Conservation (phyloP, 2,113 vertebrate species). For the Cyanoliseus patagonus region DNA sequence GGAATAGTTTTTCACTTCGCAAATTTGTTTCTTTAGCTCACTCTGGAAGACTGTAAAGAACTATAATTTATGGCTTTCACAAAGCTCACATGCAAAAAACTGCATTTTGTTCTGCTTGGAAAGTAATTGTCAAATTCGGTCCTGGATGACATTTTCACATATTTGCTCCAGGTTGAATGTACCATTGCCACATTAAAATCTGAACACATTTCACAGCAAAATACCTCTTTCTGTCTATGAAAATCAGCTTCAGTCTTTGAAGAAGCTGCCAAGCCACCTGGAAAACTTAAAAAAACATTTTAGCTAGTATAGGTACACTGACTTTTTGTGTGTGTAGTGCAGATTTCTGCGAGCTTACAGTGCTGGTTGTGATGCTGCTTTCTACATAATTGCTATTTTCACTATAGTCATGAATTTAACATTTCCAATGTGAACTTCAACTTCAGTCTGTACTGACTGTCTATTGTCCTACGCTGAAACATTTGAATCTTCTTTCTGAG, state of each 20-base stretch:
- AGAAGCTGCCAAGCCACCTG: not conserved
- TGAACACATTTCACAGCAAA: slow-evolving; percentile 36
- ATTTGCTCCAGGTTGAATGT: slow-evolving; percentile 48
- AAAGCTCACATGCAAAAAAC: slow-evolving; percentile 2
- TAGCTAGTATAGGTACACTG: not conserved
- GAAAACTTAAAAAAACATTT: not conserved
- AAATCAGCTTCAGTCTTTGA: slow-evolving; percentile 25
- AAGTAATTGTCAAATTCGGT: slow-evolving; percentile 20
- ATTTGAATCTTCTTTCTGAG: not conserved
- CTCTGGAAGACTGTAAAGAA: not conserved
- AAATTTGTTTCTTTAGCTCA: not conserved
- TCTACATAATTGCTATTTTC: not conserved
- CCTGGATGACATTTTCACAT: slow-evolving; percentile 53
- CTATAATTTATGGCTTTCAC: not conserved
- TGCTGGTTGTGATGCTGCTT: not conserved
- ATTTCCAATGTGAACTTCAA: not conserved
- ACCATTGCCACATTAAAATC: not conserved
- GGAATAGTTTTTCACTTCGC: not conserved
- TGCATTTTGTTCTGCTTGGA: slow-evolving; percentile 29
- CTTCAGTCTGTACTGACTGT: not conserved
- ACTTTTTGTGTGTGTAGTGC: not conserved
- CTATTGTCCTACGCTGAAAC: not conserved
- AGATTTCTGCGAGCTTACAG: not conserved
- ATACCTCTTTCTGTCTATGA: slow-evolving; percentile 26
- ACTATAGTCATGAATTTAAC: not conserved